Evolutionary conservation across 2,797 vertebrate genomes (phyloP).

Genomic region (Cirrhinus molitorella): DNA sequence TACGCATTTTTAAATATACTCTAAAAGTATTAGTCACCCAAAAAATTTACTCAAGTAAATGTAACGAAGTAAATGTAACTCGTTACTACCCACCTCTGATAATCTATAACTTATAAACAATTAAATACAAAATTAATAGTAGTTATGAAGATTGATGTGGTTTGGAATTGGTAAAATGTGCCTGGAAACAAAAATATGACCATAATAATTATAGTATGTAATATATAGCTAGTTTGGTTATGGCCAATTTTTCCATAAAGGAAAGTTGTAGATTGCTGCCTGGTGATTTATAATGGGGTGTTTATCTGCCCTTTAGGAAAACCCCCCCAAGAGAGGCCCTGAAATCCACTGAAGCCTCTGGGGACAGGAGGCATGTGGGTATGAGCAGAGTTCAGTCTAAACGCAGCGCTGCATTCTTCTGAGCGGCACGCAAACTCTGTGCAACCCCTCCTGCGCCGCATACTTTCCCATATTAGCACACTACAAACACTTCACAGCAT

Average conservation of each 20-base stretch:
- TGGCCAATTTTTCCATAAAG: background rate
- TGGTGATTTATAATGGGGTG: background rate
- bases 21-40: no score
- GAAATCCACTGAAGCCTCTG: slow-evolving; percentile 48
- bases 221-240: no score
- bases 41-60: no score
- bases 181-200: no score
- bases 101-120: no score
- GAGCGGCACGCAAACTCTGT: slow-evolving; percentile 30
- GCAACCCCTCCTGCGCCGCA: slow-evolving; percentile 17
- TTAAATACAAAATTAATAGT: no score
- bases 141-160: no score
- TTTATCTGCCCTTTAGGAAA: background rate
- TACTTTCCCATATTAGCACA: slow-evolving; percentile 23
- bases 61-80: no score
- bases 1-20: no score
- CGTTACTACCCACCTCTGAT: no score
- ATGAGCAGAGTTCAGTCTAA: slow-evolving; percentile 64
- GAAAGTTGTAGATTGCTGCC: background rate
- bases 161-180: no score
- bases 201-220: no score
- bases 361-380: slow-evolving; percentile 68
- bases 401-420: slow-evolving; percentile 29
- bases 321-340: slow-evolving; percentile 42
- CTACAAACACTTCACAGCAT: background rate